Percentiles rank a stretch among this genome's conserved stretches.
These are phyloP conservation scores for Cyanistes caeruleus DNA, from an alignment of 2,113 vertebrate genomes.

Conservation along the genomic window DNA sequence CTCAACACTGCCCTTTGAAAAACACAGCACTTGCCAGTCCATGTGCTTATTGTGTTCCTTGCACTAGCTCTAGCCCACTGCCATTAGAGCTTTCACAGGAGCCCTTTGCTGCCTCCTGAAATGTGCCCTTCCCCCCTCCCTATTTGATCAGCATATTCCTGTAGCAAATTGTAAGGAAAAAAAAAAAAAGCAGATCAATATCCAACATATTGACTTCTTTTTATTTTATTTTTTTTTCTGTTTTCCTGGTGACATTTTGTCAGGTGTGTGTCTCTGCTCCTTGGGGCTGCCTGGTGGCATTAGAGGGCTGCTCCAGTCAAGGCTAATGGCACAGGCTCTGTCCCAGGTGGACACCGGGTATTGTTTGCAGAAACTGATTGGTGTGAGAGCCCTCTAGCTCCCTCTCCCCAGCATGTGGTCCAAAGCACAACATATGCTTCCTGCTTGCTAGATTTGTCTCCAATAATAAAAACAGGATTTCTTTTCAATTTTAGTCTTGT, in stretches of 20 bases:
- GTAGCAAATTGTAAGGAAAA: neutral
- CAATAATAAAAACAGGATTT: conserved; percentile 75
- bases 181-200: conserved; percentile 49
- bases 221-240: neutral
- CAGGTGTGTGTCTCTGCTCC: conserved; percentile 57
- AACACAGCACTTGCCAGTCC: neutral
- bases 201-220: conserved; percentile 36
- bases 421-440: conserved; percentile 65
- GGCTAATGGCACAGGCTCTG: conserved; percentile 62
- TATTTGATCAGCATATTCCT: neutral
- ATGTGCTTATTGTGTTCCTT: conserved; percentile 32
- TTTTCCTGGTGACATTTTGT: conserved; percentile 58
- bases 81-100: conserved; percentile 61
- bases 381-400: conserved; percentile 61
- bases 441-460: conserved; percentile 74
- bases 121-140: neutral
- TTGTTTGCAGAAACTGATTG: conserved; percentile 73
- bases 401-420: conserved; percentile 61
- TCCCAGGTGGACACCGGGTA: conserved; percentile 46
- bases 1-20: conserved; percentile 67
- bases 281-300: conserved; percentile 58
- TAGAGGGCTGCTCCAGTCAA: conserved; percentile 60
- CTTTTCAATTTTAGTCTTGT: conserved; percentile 70
- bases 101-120: neutral
- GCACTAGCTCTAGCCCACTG: neutral